A percentile compares a stretch with the other conserved stretches of the same genome.
Evolutionary conservation across 2,113 vertebrate genomes (phyloP).

Genomic region (Brienomyrus longianalis): DNA sequence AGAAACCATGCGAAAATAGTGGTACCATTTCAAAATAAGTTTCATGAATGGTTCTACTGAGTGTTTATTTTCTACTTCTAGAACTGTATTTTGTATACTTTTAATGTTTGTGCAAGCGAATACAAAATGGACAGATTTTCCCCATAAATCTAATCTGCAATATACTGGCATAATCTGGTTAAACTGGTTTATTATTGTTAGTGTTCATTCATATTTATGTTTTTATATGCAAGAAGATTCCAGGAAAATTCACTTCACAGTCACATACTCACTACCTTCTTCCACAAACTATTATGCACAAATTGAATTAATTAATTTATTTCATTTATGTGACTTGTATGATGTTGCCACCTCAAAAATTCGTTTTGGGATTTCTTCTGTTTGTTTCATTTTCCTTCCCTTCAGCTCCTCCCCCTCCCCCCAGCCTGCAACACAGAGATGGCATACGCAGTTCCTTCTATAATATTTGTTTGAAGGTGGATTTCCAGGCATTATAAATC

Average conservation of each 20-base stretch:
- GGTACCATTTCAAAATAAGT: neutral
- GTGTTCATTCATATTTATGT: neutral
- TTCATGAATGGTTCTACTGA: neutral
- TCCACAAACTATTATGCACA: neutral
- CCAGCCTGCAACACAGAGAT: neutral
- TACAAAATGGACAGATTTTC: neutral
- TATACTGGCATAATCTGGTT: neutral
- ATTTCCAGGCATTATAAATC: neutral
- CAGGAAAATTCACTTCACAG: neutral
- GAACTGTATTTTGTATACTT: neutral
- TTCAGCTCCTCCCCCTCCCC: neutral
- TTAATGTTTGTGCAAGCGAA: neutral
- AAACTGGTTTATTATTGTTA: neutral
- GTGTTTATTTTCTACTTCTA: neutral
- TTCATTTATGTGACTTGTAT: neutral
- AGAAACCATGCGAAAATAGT: neutral
- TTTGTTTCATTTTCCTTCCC: conserved; percentile 5
- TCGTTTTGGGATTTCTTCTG: neutral
- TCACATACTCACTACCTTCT: neutral
- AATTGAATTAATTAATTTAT: neutral
- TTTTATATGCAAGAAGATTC: neutral
- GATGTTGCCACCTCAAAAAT: neutral
- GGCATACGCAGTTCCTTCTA: neutral
- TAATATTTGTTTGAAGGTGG: neutral
- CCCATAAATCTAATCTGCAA: neutral